These are phyloP conservation scores for Sebastiscus albofasciatus DNA, from an alignment of 2,797 vertebrate species.

Conservation along the genomic window DNA sequence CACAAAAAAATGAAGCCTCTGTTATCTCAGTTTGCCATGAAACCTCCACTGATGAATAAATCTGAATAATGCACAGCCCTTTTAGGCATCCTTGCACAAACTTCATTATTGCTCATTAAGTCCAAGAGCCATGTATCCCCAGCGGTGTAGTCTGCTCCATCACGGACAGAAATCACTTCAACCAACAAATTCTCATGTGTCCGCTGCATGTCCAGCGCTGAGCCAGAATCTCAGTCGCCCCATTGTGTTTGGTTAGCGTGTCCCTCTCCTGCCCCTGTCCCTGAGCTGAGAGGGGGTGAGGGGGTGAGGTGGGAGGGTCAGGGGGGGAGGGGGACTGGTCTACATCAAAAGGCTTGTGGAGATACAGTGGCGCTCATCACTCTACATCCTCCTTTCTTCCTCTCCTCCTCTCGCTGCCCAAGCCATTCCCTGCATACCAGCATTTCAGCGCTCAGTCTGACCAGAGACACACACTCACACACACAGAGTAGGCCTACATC, in stretches of 20 bases:
- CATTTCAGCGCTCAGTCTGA: conserved; percentile 77
- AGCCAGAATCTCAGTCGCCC: conserved; percentile 55
- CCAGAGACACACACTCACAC: conserved; percentile 33
- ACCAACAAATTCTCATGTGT: conserved; percentile 12
- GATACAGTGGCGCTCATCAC: conserved; percentile 85
- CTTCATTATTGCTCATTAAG: conserved; percentile 41
- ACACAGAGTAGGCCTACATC: too few relatives aligned
- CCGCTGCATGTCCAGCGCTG: neutral
- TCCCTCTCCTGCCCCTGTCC: conserved; percentile 73
- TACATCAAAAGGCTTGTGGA: conserved; percentile 82
- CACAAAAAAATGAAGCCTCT: conserved; percentile 22
- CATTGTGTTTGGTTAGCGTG: conserved; percentile 69
- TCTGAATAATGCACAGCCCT: conserved; percentile 36
- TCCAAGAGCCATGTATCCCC: conserved; percentile 13
- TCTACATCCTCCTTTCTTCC: conserved; percentile 84
- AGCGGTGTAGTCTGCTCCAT: neutral
- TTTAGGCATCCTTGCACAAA: conserved; percentile 7
- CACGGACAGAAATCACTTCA: conserved; percentile 3
- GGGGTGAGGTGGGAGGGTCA: conserved; percentile 25
- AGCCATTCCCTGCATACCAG: conserved; percentile 85
- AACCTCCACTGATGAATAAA: conserved; percentile 35
- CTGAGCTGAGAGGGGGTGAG: conserved; percentile 30
- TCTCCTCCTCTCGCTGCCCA: conserved; percentile 69
- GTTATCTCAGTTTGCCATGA: conserved; percentile 30
- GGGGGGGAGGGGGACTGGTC: conserved; percentile 46